Evolutionary conservation across 2,888 invertebrate genomes (phyloP).

Genomic region (Drosophila nr. medialis): DNA sequence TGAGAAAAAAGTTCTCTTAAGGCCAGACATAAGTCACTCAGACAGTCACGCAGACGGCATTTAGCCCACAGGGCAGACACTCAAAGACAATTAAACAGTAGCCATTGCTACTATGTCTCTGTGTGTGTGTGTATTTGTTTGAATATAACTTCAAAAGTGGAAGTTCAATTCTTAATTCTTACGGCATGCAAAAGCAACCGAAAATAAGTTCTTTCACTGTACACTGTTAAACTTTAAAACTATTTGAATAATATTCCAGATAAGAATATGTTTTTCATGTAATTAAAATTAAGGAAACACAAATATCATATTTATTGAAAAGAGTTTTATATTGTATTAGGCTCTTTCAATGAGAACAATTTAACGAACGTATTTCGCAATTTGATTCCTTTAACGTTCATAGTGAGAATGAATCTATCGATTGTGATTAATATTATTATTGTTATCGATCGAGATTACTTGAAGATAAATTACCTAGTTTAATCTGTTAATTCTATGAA

Average conservation of each 20-base stretch:
- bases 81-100: constrained; percentile 72
- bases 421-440: not conserved
- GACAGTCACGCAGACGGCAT: constrained; percentile 58
- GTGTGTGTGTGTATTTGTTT: constrained; percentile 29
- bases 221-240: not conserved
- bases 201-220: not conserved
- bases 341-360: not conserved
- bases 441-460: not conserved
- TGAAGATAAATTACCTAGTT: not conserved
- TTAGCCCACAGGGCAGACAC: constrained; percentile 42
- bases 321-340: not conserved
- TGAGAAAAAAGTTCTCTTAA: constrained; percentile 51
- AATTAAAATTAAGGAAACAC: not conserved
- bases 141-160: not conserved
- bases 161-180: constrained; percentile 10
- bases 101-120: constrained; percentile 23
- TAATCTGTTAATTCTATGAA: not conserved
- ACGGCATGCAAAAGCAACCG: not conserved
- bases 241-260: not conserved
- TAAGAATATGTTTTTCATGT: not conserved
- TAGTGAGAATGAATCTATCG: not conserved
- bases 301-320: not conserved
- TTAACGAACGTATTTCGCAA: not conserved
- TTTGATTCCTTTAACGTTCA: no score
- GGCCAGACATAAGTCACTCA: constrained; percentile 81